Base-by-base conservation (phyloP, 1,140 invertebrate genomes). In the Trichomalopsis sarcophagae region DNA sequence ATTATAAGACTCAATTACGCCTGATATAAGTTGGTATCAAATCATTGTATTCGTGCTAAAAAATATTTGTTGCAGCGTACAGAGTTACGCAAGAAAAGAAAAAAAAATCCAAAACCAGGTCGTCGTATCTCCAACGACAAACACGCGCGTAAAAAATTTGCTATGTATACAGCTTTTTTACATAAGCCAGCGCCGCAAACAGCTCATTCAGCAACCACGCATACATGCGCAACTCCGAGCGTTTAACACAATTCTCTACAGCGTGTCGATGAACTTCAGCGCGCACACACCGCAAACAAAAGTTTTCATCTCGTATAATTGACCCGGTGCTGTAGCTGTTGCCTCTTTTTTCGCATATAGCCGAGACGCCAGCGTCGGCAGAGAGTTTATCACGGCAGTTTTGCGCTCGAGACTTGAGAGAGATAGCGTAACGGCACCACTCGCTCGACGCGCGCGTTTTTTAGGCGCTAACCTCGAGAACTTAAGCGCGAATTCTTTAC, bases 371-470 rank as follows among this genome's bases (percentile, higher is more conserved):
- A n/a, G 68, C 71, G 71, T 7, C 1, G 2, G 71, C 71, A 36
- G n/a, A 23, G 69, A 81, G 33, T 82, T 82, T 82, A 82, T 82
- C 80, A 62, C 27, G 30, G 80, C 36, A 30, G 47, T 74, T 82
- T 82, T 68, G 33, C 33, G n/a, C 50, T 47, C 2, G 36, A 82
- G 69, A 81, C 14, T 23, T 21, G 7, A 50, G n/a, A n/a, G 47
- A 77, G 17, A 13, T 13, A 11, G 13, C 21, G 6, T 33, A 66
- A 66, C 11, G 50, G 77, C 9, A 55, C 4, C 9, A 7, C 5
- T 50, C 3, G 17, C 30, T 11, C 6, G 17, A 55, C 11, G 4
- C 5, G 33, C 47, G 33, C 47, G 79, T 77, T 23, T 77, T 77
- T 77, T 30, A 11, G 69, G 21, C 5, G 10, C 74, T 50, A 47